Base-by-base conservation (phyloP, 1,140 invertebrate species). In the Drosophila grimshawi region DNA sequence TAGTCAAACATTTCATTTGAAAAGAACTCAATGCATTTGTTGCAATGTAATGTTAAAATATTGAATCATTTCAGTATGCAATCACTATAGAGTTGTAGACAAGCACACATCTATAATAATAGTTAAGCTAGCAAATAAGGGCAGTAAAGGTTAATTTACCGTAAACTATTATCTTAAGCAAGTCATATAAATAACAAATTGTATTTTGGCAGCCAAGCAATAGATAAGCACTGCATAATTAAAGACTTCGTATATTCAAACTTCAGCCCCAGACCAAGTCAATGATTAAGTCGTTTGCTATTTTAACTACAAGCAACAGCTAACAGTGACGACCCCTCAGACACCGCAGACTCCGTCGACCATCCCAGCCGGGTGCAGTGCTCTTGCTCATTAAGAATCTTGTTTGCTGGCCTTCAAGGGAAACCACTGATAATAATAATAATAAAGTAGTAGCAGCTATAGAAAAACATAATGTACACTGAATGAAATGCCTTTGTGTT, bases 401-500 rank as follows among this genome's bases (percentile, higher is more conserved):
- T n/a, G 43, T 49, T 43, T 48, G 53, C 27, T 72, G 69, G 46
- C 46, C 48, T 73, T 61, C 48, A 27, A 61, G 55, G 10, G 37
- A 67, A 67, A 41, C 41, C 64, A 45, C 48, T 53, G 49, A 69
- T 69, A 66, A 53, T 29, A 52, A 68, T 55, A 68, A 60, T 39
- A 60, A 60, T 46, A 57, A 39, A 68, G 65, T 48, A 43, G 48
- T 37, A 52, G 5, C 19, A 7, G 55, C 51, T 56, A n/a, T 56
- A 27, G 19, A 39, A 67, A 33, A 73, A 61, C 55, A 61, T 56
- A 68, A 43, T 74, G 49, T 51, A 35, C 29, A 29, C 39, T 68
- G 65, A 68, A 74, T 68, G 57, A 68, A 74, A 33, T 35, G 64
- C 27, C 64, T 62, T 74, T 74, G 55, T 66, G 32, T 68, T 68